These are phyloP conservation scores for Cynaeus angustus DNA, from an alignment of 2,888 invertebrate species.

Conservation along the genomic window DNA sequence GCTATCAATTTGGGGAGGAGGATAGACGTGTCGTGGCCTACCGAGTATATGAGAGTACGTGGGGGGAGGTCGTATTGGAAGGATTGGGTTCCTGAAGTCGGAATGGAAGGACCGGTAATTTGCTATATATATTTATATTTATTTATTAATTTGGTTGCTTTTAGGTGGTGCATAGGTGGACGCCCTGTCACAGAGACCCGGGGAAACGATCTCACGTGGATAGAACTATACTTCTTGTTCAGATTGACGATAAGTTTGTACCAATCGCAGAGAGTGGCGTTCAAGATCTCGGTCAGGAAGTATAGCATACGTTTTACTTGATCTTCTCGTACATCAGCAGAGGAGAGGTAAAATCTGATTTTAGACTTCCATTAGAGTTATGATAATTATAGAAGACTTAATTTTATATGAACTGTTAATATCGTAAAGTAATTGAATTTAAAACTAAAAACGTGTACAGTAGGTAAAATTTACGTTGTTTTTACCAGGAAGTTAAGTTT, in stretches of 20 bases:
- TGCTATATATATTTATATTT: not conserved
- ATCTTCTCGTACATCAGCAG: conserved; percentile 22
- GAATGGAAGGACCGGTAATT: conserved; percentile 90
- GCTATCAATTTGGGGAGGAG: conserved; percentile 92
- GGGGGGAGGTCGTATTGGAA: conserved; percentile 94
- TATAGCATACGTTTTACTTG: conserved; percentile 55
- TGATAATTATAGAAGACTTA: conserved; percentile 48
- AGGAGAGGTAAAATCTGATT: conserved; percentile 37
- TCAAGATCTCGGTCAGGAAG: conserved; percentile 82
- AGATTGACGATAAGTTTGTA: conserved; percentile 93
- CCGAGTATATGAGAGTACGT: conserved; percentile 87
- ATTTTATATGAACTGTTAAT: conserved; percentile 50
- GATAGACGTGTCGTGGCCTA: conserved; percentile 97
- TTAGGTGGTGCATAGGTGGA: conserved; percentile 94
- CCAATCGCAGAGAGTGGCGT: conserved; percentile 94
- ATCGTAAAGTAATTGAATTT: conserved; percentile 38
- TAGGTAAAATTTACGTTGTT: conserved; percentile 26
- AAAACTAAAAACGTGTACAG: conserved; percentile 26
- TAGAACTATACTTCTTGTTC: conserved; percentile 91
- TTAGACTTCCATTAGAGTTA: conserved; percentile 50
- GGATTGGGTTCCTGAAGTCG: conserved; percentile 90
- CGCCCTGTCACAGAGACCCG: conserved; percentile 92
- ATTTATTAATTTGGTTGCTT: conserved; percentile 32
- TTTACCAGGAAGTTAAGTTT: conserved; percentile 28
- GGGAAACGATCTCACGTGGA: conserved; percentile 93